A percentile compares a stretch with the other conserved stretches of the same genome.
These are phyloP conservation scores for Manduca sexta DNA, from an alignment of 1,140 invertebrate species.

Conservation along the genomic window DNA sequence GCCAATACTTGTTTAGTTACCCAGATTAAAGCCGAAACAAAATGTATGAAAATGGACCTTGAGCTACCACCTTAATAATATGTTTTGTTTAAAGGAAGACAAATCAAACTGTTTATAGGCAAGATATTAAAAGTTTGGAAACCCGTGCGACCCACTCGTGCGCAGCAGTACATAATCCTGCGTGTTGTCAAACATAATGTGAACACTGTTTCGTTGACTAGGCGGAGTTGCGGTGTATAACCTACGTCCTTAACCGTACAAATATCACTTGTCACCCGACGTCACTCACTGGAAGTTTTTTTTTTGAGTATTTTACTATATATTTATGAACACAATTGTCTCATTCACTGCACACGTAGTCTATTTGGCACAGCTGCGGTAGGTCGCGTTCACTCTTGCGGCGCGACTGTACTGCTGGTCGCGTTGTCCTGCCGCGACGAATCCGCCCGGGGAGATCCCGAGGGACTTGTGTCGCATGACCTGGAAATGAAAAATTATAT, in stretches of 20 bases:
- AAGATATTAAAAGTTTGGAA: too few relatives aligned
- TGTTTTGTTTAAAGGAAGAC: too few relatives aligned
- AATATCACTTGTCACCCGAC: conserved; percentile 63
- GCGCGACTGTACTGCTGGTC: conserved; percentile 10
- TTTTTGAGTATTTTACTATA: conserved; percentile 51
- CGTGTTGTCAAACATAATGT: conserved; percentile 5
- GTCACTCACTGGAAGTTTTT: conserved; percentile 56
- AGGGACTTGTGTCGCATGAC: conserved; percentile 31
- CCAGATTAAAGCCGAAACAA: too few relatives aligned
- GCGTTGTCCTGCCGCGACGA: conserved; percentile 25
- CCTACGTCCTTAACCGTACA: conserved; percentile 29
- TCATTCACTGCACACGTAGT: conserved; percentile 5
- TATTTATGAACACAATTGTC: conserved; percentile 21
- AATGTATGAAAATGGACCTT: too few relatives aligned
- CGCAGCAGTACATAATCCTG: too few relatives aligned
- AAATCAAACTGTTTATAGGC: too few relatives aligned
- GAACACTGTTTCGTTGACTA: conserved; percentile 58
- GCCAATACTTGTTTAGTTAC: too few relatives aligned
- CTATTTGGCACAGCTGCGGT: too few relatives aligned
- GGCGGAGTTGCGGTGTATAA: conserved; percentile 54
- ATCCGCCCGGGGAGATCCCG: conserved; percentile 18
- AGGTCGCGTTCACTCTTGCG: too few relatives aligned
- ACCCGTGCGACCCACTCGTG: too few relatives aligned
- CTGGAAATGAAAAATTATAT: conserved; percentile 15
- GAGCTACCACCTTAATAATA: too few relatives aligned